Conservation (phyloP, 1,140 invertebrate species). For the Pectinophora gossypiella region DNA sequence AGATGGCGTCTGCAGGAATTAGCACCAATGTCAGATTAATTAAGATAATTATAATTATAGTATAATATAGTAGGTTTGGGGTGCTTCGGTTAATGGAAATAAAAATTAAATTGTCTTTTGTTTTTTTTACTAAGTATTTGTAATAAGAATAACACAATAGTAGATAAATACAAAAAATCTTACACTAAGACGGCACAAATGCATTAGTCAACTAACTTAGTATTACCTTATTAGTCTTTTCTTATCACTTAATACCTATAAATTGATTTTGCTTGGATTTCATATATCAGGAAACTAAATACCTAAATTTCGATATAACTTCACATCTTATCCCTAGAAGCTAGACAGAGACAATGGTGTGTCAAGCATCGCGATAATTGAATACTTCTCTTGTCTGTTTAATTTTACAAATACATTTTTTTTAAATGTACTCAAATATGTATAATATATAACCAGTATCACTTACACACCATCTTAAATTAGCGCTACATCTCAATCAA, state of each 20-base stretch:
- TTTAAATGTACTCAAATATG: too few relatives aligned
- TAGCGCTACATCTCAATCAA: constrained; percentile 28
- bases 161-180: constrained; percentile 49
- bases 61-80: too few relatives aligned
- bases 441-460: background rate
- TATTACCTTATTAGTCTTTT: constrained; percentile 34
- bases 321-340: too few relatives aligned
- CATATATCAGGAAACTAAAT: background rate
- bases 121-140: background rate
- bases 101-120: background rate
- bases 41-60: too few relatives aligned
- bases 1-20: too few relatives aligned
- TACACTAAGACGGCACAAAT: constrained; percentile 42
- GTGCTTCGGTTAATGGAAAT: too few relatives aligned
- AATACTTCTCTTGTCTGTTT: too few relatives aligned
- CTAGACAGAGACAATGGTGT: too few relatives aligned
- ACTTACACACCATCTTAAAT: constrained; percentile 20
- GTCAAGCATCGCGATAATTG: too few relatives aligned
- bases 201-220: constrained; percentile 34
- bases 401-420: too few relatives aligned
- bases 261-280: background rate
- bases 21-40: too few relatives aligned
- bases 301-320: too few relatives aligned
- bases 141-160: constrained; percentile 22
- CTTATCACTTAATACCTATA: background rate